phyloP scores from a whole-genome alignment of 2,888 invertebrate genomes.

The Andricus quercusramuli region DNA sequence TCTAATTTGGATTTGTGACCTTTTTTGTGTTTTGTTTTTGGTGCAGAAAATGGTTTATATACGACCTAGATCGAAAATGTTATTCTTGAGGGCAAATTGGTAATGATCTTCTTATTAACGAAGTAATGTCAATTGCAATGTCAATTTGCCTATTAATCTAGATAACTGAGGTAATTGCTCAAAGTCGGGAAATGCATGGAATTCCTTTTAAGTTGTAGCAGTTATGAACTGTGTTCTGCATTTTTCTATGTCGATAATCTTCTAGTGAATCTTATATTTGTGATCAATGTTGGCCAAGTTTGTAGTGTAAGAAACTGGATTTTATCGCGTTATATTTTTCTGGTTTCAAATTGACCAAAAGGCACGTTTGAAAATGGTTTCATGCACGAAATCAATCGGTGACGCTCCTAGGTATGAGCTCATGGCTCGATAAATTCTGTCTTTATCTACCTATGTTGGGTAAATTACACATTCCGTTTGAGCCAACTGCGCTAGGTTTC shows the following conservation, averaged over 20 bases:
- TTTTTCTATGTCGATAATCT: no score
- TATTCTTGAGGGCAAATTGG: not conserved
- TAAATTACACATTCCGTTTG: not conserved
- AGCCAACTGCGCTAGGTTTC: conserved; percentile 9
- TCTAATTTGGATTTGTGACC: no score
- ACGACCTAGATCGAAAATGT: not conserved
- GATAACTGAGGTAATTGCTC: not conserved
- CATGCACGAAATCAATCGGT: conserved; percentile 18
- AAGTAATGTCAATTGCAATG: conserved; percentile 25
- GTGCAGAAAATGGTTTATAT: not conserved
- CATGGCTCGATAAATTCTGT: conserved; percentile 33
- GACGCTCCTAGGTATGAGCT: conserved; percentile 35
- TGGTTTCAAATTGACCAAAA: not conserved
- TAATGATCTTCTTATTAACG: conserved; percentile 20
- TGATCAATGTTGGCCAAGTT: not conserved
- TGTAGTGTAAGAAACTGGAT: not conserved
- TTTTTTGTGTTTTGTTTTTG: no score
- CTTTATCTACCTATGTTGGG: conserved; percentile 11
- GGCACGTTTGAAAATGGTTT: not conserved
- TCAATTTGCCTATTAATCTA: conserved; percentile 25
- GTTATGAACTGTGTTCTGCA: not conserved
- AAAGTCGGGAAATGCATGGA: conserved; percentile 12
- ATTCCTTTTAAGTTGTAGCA: not conserved
- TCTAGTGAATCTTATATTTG: not conserved
- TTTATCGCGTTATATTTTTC: not conserved